Percentiles rank a stretch among this genome's conserved stretches.
Conservation (phyloP, 2,797 vertebrate species). For the Apogon hyalosoma region DNA sequence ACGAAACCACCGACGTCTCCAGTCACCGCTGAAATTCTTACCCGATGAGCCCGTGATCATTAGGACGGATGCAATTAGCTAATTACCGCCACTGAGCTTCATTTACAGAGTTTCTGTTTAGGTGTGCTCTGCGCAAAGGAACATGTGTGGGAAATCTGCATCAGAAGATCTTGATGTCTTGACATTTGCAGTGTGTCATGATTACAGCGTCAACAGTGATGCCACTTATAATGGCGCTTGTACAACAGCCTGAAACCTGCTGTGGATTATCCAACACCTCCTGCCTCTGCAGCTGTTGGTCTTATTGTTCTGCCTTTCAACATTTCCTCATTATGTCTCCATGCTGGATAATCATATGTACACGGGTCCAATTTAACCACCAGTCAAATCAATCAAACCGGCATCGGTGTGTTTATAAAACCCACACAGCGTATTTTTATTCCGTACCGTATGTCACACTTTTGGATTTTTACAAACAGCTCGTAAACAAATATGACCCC, state of each 20-base stretch:
- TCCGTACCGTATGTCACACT: conserved; percentile 10
- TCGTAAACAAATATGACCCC: conserved; percentile 57
- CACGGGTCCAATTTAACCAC: conserved; percentile 40
- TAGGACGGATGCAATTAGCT: conserved; percentile 22
- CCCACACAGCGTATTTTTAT: conserved; percentile 9
- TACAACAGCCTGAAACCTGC: conserved; percentile 52
- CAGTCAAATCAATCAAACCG: conserved; percentile 41
- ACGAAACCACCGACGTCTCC: conserved; percentile 8
- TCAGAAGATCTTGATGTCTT: conserved; percentile 36
- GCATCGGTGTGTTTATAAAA: conserved; percentile 8
- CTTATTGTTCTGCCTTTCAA: conserved; percentile 45
- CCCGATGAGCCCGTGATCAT: conserved; percentile 26
- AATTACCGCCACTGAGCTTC: conserved; percentile 29
- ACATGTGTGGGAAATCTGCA: conserved; percentile 1
- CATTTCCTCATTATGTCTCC: conserved; percentile 55
- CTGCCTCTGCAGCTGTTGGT: conserved; percentile 57
- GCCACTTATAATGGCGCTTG: conserved; percentile 48
- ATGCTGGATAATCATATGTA: conserved; percentile 40
- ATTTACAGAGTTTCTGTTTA: conserved; percentile 18
- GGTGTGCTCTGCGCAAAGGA: conserved; percentile 11
- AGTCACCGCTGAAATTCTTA: conserved; percentile 5
- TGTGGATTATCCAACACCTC: conserved; percentile 47
- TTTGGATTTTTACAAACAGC: conserved; percentile 25
- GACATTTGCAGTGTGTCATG: conserved; percentile 51
- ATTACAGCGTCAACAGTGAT: conserved; percentile 47